These are phyloP conservation scores for Chamaetylas fuelleborni DNA, from an alignment of 2,113 vertebrate species.

Conservation along the genomic window DNA sequence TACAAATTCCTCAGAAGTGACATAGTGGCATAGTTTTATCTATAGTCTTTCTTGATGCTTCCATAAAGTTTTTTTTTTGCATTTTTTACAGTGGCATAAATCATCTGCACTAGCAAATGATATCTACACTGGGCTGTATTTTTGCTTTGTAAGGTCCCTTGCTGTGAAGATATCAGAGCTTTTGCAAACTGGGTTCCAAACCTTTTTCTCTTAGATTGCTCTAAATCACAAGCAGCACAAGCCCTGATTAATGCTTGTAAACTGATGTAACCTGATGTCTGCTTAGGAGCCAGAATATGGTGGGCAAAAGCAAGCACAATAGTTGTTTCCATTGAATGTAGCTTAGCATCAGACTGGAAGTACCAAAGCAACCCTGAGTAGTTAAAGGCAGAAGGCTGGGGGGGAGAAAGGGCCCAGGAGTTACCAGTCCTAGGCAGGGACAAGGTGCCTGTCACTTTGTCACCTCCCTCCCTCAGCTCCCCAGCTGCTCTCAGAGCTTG, in stretches of 20 bases:
- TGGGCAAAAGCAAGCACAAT: neutral
- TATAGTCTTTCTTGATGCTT: neutral
- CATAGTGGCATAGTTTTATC: neutral
- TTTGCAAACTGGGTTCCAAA: neutral
- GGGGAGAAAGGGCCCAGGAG: neutral
- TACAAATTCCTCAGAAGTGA: neutral
- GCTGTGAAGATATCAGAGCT: neutral
- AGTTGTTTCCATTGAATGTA: neutral
- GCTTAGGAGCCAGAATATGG: neutral
- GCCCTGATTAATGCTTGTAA: neutral
- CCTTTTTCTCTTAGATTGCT: neutral
- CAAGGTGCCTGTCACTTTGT: neutral
- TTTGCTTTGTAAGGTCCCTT: neutral
- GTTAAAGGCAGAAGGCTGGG: neutral
- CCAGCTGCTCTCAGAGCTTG: neutral
- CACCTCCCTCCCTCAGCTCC: neutral
- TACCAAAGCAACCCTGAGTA: neutral
- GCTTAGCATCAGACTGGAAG: neutral
- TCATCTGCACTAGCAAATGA: neutral
- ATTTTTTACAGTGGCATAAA: neutral
- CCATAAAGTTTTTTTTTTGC: neutral
- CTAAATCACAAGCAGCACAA: neutral
- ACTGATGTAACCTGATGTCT: neutral
- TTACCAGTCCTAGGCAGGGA: accelerated
- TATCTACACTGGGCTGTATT: neutral